These are phyloP conservation scores for Andrena chrysosceles DNA, from an alignment of 2,888 invertebrate genomes.

Conservation along the genomic window DNA sequence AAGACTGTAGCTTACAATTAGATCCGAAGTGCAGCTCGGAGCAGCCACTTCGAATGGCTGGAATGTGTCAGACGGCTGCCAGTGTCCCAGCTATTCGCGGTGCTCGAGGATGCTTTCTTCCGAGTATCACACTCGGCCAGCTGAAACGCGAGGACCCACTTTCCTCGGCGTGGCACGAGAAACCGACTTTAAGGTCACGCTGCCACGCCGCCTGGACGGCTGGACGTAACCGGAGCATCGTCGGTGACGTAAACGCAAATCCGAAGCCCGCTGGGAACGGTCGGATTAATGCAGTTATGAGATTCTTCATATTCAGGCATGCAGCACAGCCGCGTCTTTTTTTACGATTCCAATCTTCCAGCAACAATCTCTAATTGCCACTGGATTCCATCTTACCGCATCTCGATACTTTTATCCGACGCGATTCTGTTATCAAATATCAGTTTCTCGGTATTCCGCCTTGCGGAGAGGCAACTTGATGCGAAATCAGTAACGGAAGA, in stretches of 20 bases:
- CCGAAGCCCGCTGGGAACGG: conserved; percentile 71
- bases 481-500: too few species aligned
- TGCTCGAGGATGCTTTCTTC: not conserved
- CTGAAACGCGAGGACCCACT: conserved; percentile 21
- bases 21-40: too few species aligned
- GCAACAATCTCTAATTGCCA: conserved; percentile 2
- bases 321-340: conserved; percentile 16
- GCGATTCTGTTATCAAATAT: too few species aligned
- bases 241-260: conserved; percentile 75
- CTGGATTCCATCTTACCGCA: not conserved
- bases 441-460: too few species aligned
- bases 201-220: conserved; percentile 58
- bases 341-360: conserved; percentile 23
- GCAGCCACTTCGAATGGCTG: too few species aligned
- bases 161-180: conserved; percentile 38
- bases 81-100: too few species aligned
- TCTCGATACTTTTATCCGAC: too few species aligned
- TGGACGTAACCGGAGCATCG: conserved; percentile 69
- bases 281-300: conserved; percentile 73
- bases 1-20: too few species aligned
- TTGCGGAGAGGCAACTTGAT: too few species aligned
- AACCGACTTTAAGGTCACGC: conserved; percentile 63
- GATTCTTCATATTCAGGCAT: conserved; percentile 30
- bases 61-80: too few species aligned
- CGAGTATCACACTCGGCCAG: not conserved